Evolutionary conservation across 2,113 vertebrate species (phyloP).

Genomic region (Ciconia maguari): DNA sequence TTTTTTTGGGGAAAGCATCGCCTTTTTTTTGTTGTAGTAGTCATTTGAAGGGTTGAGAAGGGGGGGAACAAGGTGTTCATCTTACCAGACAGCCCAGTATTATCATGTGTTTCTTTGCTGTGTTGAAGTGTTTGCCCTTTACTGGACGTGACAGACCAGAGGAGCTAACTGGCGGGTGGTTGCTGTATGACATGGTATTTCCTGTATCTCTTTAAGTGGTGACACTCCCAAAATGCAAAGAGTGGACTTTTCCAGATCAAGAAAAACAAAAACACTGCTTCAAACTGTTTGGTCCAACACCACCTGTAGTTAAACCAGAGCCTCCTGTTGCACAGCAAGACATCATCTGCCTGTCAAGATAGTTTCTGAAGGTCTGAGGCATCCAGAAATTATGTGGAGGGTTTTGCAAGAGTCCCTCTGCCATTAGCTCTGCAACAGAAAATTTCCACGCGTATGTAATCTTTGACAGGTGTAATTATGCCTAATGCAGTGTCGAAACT

Average conservation of each 20-base stretch:
- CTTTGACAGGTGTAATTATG: conserved; percentile 21
- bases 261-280: not conserved
- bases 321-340: not conserved
- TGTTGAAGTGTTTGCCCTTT: not conserved
- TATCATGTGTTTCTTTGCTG: not conserved
- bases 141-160: not conserved
- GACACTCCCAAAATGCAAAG: not conserved
- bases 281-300: not conserved
- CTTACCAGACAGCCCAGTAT: not conserved
- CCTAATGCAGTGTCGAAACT: conserved; percentile 8
- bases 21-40: not conserved
- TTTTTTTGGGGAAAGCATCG: accelerated
- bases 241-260: not conserved
- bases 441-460: not conserved
- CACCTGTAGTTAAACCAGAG: not conserved
- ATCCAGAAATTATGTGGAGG: not conserved
- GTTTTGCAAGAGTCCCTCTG: not conserved
- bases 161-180: not conserved
- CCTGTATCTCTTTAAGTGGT: not conserved
- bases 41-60: not conserved
- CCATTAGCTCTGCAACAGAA: conserved; percentile 4
- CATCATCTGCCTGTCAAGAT: not conserved
- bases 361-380: not conserved
- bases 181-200: not conserved
- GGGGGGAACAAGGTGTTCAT: accelerated